Evolutionary conservation across 2,113 vertebrate species (phyloP), one percentile per base, ranked within the genome.

Genomic region (Orthochromis malagaraziensis): DNA sequence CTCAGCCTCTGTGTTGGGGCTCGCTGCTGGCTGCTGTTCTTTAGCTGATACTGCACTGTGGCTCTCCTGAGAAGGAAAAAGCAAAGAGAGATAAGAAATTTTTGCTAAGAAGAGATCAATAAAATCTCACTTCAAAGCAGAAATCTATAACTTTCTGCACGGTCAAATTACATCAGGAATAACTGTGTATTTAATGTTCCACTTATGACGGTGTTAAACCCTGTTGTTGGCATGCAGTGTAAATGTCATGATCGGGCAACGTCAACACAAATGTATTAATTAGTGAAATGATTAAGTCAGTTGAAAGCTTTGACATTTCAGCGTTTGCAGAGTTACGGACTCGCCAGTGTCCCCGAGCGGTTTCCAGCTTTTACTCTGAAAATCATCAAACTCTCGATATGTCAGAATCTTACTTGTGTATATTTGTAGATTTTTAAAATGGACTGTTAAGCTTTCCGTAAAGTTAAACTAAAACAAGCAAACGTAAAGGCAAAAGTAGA

Each of bases 241-340:
- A 87, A 93, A 94, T 85, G 87, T 75, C 84, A 84, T 19, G 77
- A 84, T 77, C 54, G n/a, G 51, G 8, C 29, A 12, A 19, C 75
- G 3, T 65, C 88, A 58, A 63, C 70, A 79, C 63, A 82, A 84
- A 88, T 45, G 89, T 86, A 65, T 84, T 87, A 83, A 89, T 89
- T 83, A 90, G 58, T 10, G 35, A 40, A 68, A 75, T 58, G 55
- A 87, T 91, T 87, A 7, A 79, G 79, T 83, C 55, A n/a, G 87
- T 70, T 73, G 68, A 87, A 88, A 68, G 29, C 68, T 38, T 21
- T 79, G 63, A 35, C 70, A 60, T 89, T 84, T 86, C 38, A 60
- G 60, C 53, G 7, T 82, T 82, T 85, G 82, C 83, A 47, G 85
- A 5, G 38, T 83, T 47, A 29, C 26, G 65, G 65, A 77, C 45